Conservation (phyloP, 2,888 invertebrate species). For the Leptopterna dolabrata region DNA sequence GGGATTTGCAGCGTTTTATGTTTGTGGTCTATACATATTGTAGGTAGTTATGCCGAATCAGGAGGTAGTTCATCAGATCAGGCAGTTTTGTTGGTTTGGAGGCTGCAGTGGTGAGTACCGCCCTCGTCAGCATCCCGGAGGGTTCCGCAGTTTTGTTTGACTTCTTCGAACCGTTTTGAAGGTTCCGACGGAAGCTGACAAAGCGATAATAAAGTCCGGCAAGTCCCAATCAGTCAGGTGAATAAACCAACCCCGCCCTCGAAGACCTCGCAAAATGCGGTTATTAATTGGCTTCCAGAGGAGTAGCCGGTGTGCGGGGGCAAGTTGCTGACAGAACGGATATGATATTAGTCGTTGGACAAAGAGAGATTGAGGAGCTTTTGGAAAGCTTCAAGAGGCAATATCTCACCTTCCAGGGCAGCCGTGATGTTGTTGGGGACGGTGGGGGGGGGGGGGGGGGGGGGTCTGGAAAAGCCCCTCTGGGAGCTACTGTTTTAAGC, state of each 20-base stretch:
- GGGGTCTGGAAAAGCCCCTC: neutral
- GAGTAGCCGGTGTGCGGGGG: neutral
- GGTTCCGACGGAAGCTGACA: slow-evolving; percentile 21
- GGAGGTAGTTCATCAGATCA: neutral
- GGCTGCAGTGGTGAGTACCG: neutral
- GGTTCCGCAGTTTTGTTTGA: neutral
- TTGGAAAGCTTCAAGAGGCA: slow-evolving; percentile 28
- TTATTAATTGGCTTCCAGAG: slow-evolving; percentile 20
- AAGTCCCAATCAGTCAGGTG: slow-evolving; percentile 30
- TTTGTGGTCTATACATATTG: too few relatives aligned
- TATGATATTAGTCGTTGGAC: slow-evolving; percentile 37
- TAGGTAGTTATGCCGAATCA: neutral
- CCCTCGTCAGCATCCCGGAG: neutral
- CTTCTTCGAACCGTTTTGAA: neutral
- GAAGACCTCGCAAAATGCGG: slow-evolving; percentile 2
- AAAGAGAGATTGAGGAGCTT: slow-evolving; percentile 35
- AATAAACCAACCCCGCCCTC: neutral
- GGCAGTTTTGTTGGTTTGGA: neutral
- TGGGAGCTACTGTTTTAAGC: slow-evolving; percentile 11
- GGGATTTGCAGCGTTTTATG: too few relatives aligned
- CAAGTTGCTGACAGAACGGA: neutral
- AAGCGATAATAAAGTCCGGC: slow-evolving; percentile 29
- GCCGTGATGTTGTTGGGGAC: too few relatives aligned
- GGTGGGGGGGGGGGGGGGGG: neutral
- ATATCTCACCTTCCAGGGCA: slow-evolving; percentile 25